Percentiles rank a stretch among this genome's conserved stretches.
Conservation (phyloP, 2,888 invertebrate genomes). For the Rhimphoctona megacephalus region DNA sequence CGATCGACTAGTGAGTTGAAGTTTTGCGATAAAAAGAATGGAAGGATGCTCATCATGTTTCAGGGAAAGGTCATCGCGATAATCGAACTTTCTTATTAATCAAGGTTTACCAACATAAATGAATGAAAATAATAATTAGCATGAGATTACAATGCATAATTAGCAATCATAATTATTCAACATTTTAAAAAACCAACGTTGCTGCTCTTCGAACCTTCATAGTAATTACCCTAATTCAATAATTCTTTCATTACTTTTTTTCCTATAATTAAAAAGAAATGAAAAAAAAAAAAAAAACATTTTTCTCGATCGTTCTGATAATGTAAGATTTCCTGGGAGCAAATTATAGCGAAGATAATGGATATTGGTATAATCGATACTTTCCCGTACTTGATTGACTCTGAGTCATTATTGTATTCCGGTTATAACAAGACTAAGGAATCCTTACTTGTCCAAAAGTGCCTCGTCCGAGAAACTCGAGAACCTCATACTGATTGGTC, state of each 20-base stretch:
- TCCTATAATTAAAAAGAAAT: too few relatives aligned
- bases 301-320: neutral
- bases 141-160: neutral
- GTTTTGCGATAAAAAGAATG: neutral
- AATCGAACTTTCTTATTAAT: slow-evolving; percentile 10
- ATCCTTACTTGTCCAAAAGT: slow-evolving; percentile 94
- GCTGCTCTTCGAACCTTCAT: neutral
- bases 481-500: slow-evolving; percentile 97
- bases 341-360: neutral
- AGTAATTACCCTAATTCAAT: neutral
- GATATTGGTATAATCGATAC: neutral
- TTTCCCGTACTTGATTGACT: neutral
- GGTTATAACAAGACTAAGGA: slow-evolving; percentile 19
- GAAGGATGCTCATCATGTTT: neutral
- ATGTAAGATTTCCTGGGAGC: neutral
- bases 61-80: neutral
- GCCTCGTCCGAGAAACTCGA: slow-evolving; percentile 99
- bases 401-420: slow-evolving; percentile 1
- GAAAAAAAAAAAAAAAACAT: neutral
- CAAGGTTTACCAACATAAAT: neutral
- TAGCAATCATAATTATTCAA: neutral
- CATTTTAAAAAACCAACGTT: neutral
- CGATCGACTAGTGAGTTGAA: slow-evolving; percentile 2
- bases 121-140: neutral
- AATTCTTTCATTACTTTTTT: neutral